Evolutionary conservation across 2,888 invertebrate genomes (phyloP).

Genomic region (Ptycholaimellus sp.): DNA sequence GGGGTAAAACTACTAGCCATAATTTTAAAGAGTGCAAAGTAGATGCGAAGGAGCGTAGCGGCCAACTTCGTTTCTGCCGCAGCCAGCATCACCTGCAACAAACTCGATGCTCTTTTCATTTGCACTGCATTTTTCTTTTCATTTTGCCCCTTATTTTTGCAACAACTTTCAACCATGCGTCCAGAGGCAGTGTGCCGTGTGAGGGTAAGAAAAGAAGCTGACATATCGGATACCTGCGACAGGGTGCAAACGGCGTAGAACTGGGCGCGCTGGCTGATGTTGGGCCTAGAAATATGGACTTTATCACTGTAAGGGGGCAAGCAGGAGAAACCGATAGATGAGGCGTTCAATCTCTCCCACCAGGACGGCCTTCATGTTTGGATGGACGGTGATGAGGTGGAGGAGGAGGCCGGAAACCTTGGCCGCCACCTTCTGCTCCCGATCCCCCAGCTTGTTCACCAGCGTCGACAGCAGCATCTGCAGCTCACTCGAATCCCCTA

Average conservation of each 20-base stretch:
- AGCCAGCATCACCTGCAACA: conserved; percentile 47
- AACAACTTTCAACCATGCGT: too few species aligned
- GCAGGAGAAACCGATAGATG: conserved; percentile 36
- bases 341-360: conserved; percentile 65
- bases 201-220: too few species aligned
- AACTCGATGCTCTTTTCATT: too few species aligned
- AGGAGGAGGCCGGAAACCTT: conserved; percentile 61
- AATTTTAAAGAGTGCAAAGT: conserved; percentile 83
- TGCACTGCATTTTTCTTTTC: too few species aligned
- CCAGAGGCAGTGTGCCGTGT: too few species aligned
- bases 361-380: conserved; percentile 70
- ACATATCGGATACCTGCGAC: too few species aligned
- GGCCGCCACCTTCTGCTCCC: conserved; percentile 58
- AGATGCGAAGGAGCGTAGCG: conserved; percentile 58
- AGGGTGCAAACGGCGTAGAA: conserved; percentile 79
- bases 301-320: neutral
- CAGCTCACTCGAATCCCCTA: conserved; percentile 1
- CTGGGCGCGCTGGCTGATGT: conserved; percentile 59
- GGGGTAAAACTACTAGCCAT: conserved; percentile 28
- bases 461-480: conserved; percentile 44
- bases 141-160: too few species aligned
- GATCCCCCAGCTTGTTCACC: conserved; percentile 87
- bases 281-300: conserved; percentile 38
- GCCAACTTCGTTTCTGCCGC: conserved; percentile 41
- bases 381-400: conserved; percentile 55